A percentile compares a stretch with the other conserved stretches of the same genome.
Evolutionary conservation across 2,888 invertebrate species (phyloP).

Genomic region (Diploptera punctata): DNA sequence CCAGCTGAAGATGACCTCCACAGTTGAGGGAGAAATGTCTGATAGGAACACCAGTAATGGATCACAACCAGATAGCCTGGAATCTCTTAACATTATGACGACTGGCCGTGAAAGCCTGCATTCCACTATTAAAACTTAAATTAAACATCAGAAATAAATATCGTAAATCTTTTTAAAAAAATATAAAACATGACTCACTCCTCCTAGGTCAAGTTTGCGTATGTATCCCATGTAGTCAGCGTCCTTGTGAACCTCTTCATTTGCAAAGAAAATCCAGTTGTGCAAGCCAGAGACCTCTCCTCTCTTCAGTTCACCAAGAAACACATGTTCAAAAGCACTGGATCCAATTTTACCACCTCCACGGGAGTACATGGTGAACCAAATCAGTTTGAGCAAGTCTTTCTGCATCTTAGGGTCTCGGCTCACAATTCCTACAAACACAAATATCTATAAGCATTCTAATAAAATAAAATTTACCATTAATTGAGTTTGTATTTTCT

Average conservation of each 20-base stretch:
- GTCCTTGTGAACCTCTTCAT: conserved; percentile 73
- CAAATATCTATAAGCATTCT: no score
- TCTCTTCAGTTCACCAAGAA: conserved; percentile 85
- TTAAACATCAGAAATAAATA: no score
- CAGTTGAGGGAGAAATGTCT: no score
- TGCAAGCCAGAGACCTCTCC: conserved; percentile 83
- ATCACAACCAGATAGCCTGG: no score
- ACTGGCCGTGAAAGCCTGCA: no score
- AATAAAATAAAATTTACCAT: conserved; percentile 30
- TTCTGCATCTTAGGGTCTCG: conserved; percentile 73
- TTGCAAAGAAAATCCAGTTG: conserved; percentile 88
- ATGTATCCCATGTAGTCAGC: conserved; percentile 82
- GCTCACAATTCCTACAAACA: conserved; percentile 61
- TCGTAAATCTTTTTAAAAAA: no score
- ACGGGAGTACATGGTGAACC: conserved; percentile 85
- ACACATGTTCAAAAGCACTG: conserved; percentile 92
- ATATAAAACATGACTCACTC: no score
- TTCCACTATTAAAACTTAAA: no score
- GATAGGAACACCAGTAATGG: no score
- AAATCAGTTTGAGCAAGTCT: conserved; percentile 73
- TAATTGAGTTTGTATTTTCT: no score
- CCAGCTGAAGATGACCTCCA: no score
- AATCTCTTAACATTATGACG: no score
- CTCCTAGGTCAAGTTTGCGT: conserved; percentile 71
- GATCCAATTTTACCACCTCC: conserved; percentile 81